Percentiles rank a stretch among this genome's conserved stretches.
phyloP scores from a whole-genome alignment of 2,113 vertebrate genomes.

The Calyptomena viridis region DNA sequence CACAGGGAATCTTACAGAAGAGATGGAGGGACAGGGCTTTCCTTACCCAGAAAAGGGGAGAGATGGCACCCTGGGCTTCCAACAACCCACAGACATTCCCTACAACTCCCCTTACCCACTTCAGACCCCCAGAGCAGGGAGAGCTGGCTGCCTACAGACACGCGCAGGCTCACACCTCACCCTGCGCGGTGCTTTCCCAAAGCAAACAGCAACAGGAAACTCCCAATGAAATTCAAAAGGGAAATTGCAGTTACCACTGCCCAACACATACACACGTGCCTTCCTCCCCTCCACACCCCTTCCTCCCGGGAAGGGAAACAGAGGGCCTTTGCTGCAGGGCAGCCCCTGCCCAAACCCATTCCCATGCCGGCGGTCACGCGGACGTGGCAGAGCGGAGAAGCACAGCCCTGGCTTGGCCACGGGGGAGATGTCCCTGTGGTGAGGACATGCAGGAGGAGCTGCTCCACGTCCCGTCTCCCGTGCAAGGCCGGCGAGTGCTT shows the following conservation, averaged over 20 bases:
- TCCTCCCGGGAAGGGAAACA: background rate
- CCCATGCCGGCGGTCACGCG: fast-evolving
- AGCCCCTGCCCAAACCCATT: background rate
- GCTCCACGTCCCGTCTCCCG: conserved; percentile 13
- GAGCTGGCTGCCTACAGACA: background rate
- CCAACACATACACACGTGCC: background rate
- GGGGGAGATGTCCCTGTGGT: background rate
- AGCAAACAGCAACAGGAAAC: conserved; percentile 46
- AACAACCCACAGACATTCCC: background rate
- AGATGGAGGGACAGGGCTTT: background rate
- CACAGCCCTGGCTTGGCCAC: background rate
- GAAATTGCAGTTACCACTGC: conserved; percentile 20
- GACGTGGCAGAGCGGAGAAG: background rate
- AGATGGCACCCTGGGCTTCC: background rate
- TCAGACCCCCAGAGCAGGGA: background rate
- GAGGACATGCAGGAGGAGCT: background rate
- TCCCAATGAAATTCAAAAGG: conserved; percentile 29
- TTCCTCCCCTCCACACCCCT: conserved; percentile 39
- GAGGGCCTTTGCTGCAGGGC: background rate
- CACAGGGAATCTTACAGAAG: background rate
- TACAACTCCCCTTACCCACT: background rate
- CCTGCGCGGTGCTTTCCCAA: background rate
- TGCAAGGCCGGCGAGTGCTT: background rate
- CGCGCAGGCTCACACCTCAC: background rate
- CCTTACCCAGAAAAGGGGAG: background rate